These are phyloP conservation scores for Pseudomugil tenellus DNA, from an alignment of 2,797 vertebrate genomes.

Conservation along the genomic window DNA sequence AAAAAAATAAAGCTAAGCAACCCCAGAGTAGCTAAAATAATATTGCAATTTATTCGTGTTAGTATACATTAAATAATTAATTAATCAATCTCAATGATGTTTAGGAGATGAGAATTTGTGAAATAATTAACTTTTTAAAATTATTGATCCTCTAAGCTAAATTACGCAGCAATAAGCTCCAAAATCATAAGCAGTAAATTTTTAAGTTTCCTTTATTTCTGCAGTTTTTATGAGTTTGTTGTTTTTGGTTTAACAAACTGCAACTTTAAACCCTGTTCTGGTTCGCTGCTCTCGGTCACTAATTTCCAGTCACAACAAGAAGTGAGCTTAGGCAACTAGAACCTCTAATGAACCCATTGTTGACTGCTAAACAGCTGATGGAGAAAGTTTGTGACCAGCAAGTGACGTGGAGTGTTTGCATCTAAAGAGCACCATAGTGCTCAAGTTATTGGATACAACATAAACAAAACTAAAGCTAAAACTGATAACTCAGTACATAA, in stretches of 20 bases:
- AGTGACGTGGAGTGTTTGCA: not conserved
- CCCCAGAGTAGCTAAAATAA: not conserved
- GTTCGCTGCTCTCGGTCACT: not conserved
- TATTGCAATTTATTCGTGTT: not conserved
- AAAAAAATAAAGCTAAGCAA: constrained; percentile 4
- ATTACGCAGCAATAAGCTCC: not conserved
- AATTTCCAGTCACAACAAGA: constrained; percentile 1
- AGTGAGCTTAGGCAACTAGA: not conserved
- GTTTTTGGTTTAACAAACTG: not conserved
- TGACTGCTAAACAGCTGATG: not conserved
- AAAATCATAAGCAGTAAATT: not conserved
- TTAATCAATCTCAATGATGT: not conserved
- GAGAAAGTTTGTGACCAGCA: not conserved
- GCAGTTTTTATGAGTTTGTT: constrained; percentile 9
- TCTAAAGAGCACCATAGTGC: not conserved
- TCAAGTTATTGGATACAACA: not conserved
- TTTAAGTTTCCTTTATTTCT: too few species aligned
- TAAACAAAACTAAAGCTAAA: not conserved
- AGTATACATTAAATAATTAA: not conserved
- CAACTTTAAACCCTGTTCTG: not conserved
- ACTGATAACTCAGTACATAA: not conserved
- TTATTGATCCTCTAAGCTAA: not conserved
- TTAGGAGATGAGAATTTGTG: not conserved
- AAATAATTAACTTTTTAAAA: too few species aligned
- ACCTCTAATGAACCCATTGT: not conserved